A percentile compares a stretch with the other conserved stretches of the same genome.
Evolutionary conservation across 2,888 invertebrate genomes (phyloP).

Genomic region (Dolichomitus sp.): DNA sequence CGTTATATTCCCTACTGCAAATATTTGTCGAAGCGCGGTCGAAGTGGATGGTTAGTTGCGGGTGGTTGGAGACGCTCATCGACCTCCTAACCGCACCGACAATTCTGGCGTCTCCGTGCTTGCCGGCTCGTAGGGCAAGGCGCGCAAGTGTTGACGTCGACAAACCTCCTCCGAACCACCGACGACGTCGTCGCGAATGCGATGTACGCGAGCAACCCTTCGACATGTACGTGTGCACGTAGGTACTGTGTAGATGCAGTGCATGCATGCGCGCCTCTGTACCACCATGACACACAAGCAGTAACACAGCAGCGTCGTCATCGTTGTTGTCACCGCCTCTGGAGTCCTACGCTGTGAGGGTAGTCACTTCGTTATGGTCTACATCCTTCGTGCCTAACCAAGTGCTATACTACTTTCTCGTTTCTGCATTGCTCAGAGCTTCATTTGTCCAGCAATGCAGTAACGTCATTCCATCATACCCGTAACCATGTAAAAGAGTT

Average conservation of each 20-base stretch:
- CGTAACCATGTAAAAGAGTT: not conserved
- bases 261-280: constrained; percentile 12
- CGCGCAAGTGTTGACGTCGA: not conserved
- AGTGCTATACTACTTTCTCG: constrained; percentile 9
- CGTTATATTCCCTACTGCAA: constrained; percentile 50
- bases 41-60: constrained; percentile 17
- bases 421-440: not conserved
- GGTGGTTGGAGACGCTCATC: constrained; percentile 39
- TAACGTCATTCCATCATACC: not conserved
- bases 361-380: constrained; percentile 56
- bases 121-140: constrained; percentile 27
- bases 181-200: constrained; percentile 11
- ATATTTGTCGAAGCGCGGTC: constrained; percentile 54
- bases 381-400: constrained; percentile 35
- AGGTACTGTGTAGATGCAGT: not conserved
- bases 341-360: not conserved
- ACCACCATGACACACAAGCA: not conserved
- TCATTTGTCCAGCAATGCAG: constrained; percentile 6
- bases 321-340: not conserved
- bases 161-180: constrained; percentile 13
- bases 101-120: constrained; percentile 33
- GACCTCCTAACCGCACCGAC: constrained; percentile 56
- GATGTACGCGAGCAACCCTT: constrained; percentile 4
- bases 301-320: not conserved
- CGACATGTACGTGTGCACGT: constrained; percentile 13